A percentile compares a stretch with the other conserved stretches of the same genome.
These are phyloP conservation scores for Pipa parva DNA, from an alignment of 2,113 vertebrate genomes.

Conservation along the genomic window DNA sequence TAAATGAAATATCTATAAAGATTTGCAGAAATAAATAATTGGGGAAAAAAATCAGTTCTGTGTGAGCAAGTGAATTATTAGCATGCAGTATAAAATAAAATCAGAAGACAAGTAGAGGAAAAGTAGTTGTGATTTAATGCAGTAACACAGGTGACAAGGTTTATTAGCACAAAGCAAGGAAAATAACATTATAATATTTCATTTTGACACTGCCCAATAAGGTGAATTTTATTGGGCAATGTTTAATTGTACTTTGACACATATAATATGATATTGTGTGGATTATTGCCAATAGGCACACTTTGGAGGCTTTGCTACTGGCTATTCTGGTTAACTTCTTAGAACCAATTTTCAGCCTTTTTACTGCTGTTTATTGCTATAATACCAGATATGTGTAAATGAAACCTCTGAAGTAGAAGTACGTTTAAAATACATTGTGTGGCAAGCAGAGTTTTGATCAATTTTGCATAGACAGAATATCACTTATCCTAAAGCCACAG, in stretches of 20 bases:
- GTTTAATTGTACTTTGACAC: slow-evolving; percentile 25
- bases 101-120: slow-evolving; percentile 1
- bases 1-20: background rate
- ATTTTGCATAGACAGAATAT: slow-evolving; percentile 6
- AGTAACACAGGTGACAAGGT: slow-evolving; percentile 22
- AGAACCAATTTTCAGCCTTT: slow-evolving; percentile 19
- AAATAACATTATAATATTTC: slow-evolving; percentile 28
- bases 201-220: slow-evolving; percentile 6
- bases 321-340: slow-evolving; percentile 26
- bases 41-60: background rate
- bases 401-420: slow-evolving; percentile 37
- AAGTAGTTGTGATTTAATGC: slow-evolving; percentile 25
- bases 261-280: slow-evolving; percentile 29
- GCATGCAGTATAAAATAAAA: slow-evolving; percentile 12
- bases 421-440: slow-evolving; percentile 25
- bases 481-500: background rate
- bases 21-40: background rate
- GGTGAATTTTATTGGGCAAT: slow-evolving; percentile 11
- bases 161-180: slow-evolving; percentile 42
- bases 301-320: slow-evolving; percentile 31
- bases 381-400: slow-evolving; percentile 36
- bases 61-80: slow-evolving; percentile 17
- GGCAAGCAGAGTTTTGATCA: slow-evolving; percentile 17
- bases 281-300: slow-evolving; percentile 26
- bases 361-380: slow-evolving; percentile 24